Base-by-base conservation (phyloP, 1,140 invertebrate species). In the Drosophila pandora region DNA sequence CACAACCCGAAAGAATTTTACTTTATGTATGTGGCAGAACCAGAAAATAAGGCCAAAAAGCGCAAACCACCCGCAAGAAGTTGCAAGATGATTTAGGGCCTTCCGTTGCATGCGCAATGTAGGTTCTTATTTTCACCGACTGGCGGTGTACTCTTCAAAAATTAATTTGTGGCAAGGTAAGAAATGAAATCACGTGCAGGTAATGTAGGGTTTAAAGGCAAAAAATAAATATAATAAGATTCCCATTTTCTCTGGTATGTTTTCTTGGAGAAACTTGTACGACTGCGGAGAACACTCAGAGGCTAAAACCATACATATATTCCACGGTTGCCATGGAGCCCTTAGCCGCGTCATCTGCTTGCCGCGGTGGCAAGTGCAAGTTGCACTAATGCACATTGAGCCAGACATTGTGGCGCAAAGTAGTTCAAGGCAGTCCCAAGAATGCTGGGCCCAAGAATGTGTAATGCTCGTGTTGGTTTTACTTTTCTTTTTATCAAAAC, bases 401-500 rank as follows among this genome's bases (percentile, higher is more conserved):
- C 43, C 37, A 74, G 71, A 64, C 58, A 74, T 74, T 74, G 71
- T 64, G 70, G 60, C 52, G 53, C 52, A 53, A 75, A 55, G 71
- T 75, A 76, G 72, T 76, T 76, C 71, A 76, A 76, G 71, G 72
- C 54, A 75, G 34, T 28, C 6, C 17, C 17, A 17, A 17, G 17
- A 6, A 21, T 48, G 39, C 34, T 30, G 50, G 34, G 54, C 48
- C 67, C 28, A 47, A 34, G 23, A 48, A 30, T 32, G 7, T 50
- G 25, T n/a, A 34, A 12, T 52, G 43, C 21, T 34, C 12, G 45
- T 57, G 50, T 17, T 52, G 60, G 63, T 28, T 63, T 63, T 50
- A 30, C 13, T 34, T 25, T 32, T 8, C 12, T 13, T 17, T 37
- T 34, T 53, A 34, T 23, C 25, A 39, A 48, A 48, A 48, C 49